Evolutionary conservation across 2,888 invertebrate species (phyloP), one percentile per base, ranked within the genome.

Genomic region (Hofmannophila pseudospretella): DNA sequence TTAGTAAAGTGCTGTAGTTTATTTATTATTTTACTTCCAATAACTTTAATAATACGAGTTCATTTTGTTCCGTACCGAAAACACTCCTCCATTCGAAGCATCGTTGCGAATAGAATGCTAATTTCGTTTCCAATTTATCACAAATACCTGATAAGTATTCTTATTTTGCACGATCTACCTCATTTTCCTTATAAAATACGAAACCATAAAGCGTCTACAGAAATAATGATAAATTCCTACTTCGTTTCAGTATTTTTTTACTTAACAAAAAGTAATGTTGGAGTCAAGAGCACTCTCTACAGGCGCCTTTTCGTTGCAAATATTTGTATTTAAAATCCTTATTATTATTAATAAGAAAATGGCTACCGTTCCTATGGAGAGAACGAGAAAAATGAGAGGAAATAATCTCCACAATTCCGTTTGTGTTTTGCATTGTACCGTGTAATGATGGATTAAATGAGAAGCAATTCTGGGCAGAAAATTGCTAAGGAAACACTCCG

Each of bases 401-500:
- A 51, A 49, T 56, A 58, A 49, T 30, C 26, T 26, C 9, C 8
- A 23, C 11, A 23, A 32, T 31, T 38, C 34, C 46, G 41, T 51
- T 59, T 56, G 44, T 42, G 45, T 51, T 54, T 54, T 39, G 39
- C 50, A 42, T 49, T 52, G 51, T 54, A 45, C 37, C 36, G 40
- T 34, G 38, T 61, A 54, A 59, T 64, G 53, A 51, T 38, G 49
- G 53, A 49, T 55, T 58, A 51, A 59, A 63, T 53, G 51, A 51
- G 51, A 47, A 56, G 51, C 51, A 47, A 54, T 60, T 58, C 43
- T 44, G 45, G 49, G 56, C 56, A 56, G 45, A 39, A 20, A 20
- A 25, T 23, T 33, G 33, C 14, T 33, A 11, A 7, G 32, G 8
- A 22, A 13, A 14, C 10, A 32, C 10, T 10, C 5, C 12, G n/a